Conservation (phyloP, 2,113 vertebrate species). For the Poecile atricapillus region DNA sequence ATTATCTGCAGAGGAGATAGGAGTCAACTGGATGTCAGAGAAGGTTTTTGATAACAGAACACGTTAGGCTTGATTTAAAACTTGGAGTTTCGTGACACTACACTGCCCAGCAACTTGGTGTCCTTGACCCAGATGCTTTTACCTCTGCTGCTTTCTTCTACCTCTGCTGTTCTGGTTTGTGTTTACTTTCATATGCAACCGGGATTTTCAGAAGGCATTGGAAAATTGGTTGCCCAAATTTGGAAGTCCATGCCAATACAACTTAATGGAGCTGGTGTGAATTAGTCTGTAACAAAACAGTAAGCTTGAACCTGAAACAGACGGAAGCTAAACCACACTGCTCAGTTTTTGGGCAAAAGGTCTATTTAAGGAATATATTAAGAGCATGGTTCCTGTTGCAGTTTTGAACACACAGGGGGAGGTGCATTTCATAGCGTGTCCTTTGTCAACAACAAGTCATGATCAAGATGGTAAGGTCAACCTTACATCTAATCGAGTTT, state of each 20-base stretch:
- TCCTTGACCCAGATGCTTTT: background rate
- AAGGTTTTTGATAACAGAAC: background rate
- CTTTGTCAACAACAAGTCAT: background rate
- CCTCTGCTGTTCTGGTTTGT: background rate
- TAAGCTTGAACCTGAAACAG: background rate
- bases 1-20: slow-evolving; percentile 81
- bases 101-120: background rate
- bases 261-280: background rate
- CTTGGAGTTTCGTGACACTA: background rate
- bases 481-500: slow-evolving; percentile 94
- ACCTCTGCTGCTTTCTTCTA: background rate
- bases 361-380: background rate
- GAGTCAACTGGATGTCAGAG: background rate
- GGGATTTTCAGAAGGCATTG: background rate
- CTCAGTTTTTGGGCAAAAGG: background rate
- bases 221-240: background rate
- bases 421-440: background rate
- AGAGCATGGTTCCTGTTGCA: background rate
- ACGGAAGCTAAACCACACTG: background rate
- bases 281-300: background rate
- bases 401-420: background rate
- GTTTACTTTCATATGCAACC: background rate
- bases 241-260: background rate
- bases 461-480: background rate
- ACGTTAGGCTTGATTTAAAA: background rate